phyloP scores from a whole-genome alignment of 2,113 vertebrate species.

The Corydoras sp. region DNA sequence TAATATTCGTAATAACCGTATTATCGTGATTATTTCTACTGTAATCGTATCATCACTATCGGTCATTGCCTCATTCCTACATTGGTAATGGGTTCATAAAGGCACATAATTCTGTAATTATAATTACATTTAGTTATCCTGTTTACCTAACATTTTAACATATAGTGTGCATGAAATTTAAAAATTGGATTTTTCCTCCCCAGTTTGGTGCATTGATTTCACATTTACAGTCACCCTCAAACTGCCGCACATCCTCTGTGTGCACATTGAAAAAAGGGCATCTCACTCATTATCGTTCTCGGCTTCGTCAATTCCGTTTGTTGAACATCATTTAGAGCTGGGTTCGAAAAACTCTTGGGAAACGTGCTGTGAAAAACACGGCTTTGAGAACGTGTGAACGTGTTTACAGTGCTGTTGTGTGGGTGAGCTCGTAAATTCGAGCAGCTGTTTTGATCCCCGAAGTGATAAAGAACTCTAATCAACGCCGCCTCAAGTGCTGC shows the following conservation, averaged over 20 bases:
- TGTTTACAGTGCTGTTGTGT: slow-evolving; percentile 2
- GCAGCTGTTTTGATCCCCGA: slow-evolving; percentile 24
- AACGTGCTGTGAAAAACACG: slow-evolving; percentile 7
- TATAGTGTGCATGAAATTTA: too few species aligned
- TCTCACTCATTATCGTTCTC: not conserved
- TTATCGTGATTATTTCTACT: too few species aligned
- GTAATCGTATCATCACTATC: too few species aligned
- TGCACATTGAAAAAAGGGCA: not conserved
- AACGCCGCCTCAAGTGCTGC: slow-evolving; percentile 12
- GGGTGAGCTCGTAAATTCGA: slow-evolving; percentile 13
- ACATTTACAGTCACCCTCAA: not conserved
- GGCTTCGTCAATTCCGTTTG: slow-evolving; percentile 5
- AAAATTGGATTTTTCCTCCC: not conserved
- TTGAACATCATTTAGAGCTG: not conserved
- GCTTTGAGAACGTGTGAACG: not conserved
- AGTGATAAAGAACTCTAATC: slow-evolving; percentile 33
- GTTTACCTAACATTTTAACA: too few species aligned
- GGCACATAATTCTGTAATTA: too few species aligned
- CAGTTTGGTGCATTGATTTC: not conserved
- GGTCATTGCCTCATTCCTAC: too few species aligned
- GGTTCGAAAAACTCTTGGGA: not conserved
- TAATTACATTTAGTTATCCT: too few species aligned
- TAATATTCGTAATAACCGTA: too few species aligned
- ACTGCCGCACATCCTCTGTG: not conserved
- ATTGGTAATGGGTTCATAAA: too few species aligned